Evolutionary conservation across 2,888 invertebrate species (phyloP), one percentile per base, ranked within the genome.

Genomic region (Pristionchus exspectatus): DNA sequence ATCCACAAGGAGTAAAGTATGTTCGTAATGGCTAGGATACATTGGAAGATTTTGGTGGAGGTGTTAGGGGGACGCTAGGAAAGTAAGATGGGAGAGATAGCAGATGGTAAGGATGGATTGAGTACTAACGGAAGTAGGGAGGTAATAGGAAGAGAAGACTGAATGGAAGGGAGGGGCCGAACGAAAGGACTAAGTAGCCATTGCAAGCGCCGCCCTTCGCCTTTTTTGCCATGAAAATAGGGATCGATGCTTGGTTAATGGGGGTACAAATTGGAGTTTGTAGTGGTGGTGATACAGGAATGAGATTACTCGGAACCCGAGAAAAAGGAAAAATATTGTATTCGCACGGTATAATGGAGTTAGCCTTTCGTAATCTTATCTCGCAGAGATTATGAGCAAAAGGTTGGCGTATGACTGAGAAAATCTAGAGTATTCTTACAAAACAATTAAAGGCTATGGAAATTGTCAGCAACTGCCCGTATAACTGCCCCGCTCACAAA

Each of bases 201-300:
- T 63, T n/a, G n/a, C 2, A n/a, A 56, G 56, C 44, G 4, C n/a
- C 63, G 21, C 24, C 63, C 24, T 63, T 24, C n/a, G 3, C 56
- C 18, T 56, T 24, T 63, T 63, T 63, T 63, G 21, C 63, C 7
- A 63, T n/a, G n/a, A 10, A 63, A 63, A 63, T 63, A 14, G 21
- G 18, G 21, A 21, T 63, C 24, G n/a, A n/a, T 10, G n/a, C 3
- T 63, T 63, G 63, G 59, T 18, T 59, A 59, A 18, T 59, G 63
- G 63, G n/a, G 21, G n/a, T 63, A 63, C n/a, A n/a, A 63, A 63
- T 63, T 63, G 63, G n/a, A 63, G 63, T n/a, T 63, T 63, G 63
- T 63, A n/a, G n/a, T 63, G 21, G 59, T 21, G 59, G 59, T 0
- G 24, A 10, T 63, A 63, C 63, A 63, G 24, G n/a, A 7, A 63